phyloP scores from a whole-genome alignment of 2,797 vertebrate species.

The Pangasius larnaudii region DNA sequence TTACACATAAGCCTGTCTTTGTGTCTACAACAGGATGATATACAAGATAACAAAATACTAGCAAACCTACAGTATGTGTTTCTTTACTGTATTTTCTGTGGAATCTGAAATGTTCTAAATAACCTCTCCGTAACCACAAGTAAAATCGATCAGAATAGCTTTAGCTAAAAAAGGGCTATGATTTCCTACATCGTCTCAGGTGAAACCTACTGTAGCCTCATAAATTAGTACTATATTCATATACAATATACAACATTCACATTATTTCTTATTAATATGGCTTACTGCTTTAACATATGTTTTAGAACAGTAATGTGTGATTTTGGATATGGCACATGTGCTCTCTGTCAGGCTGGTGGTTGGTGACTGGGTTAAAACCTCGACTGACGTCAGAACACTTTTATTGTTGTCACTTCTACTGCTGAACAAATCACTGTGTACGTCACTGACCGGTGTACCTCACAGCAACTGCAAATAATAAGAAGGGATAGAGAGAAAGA shows the following conservation, averaged over 20 bases:
- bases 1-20: neutral
- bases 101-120: neutral
- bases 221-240: neutral
- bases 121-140: too few relatives aligned
- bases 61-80: neutral
- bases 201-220: neutral
- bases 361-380: neutral
- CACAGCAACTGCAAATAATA: neutral
- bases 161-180: neutral
- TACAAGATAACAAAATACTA: neutral
- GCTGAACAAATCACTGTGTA: neutral
- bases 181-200: neutral
- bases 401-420: neutral
- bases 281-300: neutral
- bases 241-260: neutral
- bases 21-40: neutral
- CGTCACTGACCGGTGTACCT: neutral
- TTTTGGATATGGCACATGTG: neutral
- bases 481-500: neutral
- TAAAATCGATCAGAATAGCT: neutral
- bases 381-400: neutral
- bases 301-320: neutral
- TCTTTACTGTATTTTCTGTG: neutral
- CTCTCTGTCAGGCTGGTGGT: neutral
- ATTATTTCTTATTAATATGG: neutral